These are phyloP conservation scores for Aphelocoma californica DNA, from an alignment of 2,797 vertebrate genomes.

Conservation along the genomic window DNA sequence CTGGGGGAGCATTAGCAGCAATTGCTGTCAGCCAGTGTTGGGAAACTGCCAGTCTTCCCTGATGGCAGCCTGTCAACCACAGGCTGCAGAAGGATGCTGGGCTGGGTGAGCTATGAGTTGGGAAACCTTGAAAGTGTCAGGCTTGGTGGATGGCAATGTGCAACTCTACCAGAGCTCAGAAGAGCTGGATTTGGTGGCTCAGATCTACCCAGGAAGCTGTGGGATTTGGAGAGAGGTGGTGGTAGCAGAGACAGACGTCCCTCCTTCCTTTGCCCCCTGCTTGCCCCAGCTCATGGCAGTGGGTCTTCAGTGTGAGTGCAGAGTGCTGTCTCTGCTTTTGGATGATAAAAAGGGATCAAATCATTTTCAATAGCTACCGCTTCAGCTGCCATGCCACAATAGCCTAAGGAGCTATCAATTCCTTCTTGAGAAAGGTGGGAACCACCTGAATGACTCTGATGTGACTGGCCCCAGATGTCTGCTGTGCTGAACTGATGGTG, in stretches of 20 bases:
- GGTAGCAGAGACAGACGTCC: background rate
- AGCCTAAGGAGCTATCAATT: background rate
- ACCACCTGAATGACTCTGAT: background rate
- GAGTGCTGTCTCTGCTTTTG: background rate
- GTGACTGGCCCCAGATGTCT: background rate
- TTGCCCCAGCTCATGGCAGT: background rate
- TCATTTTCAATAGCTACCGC: background rate
- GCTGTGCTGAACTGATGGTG: background rate
- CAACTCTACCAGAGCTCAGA: background rate
- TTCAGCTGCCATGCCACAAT: background rate
- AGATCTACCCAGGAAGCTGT: background rate
- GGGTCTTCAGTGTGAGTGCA: rapidly evolving
- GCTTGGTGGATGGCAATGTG: background rate
- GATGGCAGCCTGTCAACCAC: background rate
- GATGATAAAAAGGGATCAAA: background rate
- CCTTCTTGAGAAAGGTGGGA: background rate
- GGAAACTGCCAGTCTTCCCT: background rate
- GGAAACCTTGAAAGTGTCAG: background rate
- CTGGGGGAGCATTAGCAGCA: background rate
- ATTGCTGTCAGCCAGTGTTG: background rate
- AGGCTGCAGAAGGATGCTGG: background rate
- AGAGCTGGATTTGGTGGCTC: background rate
- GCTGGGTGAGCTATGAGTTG: rapidly evolving
- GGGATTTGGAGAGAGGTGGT: background rate
- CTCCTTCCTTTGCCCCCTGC: background rate